phyloP scores from a whole-genome alignment of 2,113 vertebrate species.

The Mastomys coucha region DNA sequence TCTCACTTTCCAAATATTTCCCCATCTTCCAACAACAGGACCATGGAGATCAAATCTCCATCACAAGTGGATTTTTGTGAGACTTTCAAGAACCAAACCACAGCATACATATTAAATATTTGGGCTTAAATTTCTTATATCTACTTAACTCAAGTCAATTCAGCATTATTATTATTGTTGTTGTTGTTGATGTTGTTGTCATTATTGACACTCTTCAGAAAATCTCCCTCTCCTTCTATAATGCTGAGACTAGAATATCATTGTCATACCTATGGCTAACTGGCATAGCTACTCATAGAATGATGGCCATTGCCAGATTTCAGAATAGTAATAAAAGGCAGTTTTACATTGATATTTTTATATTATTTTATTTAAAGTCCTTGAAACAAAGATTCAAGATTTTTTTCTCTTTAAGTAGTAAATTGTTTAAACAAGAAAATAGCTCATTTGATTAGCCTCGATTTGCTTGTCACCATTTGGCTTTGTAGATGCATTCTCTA shows the following conservation, averaged over 20 bases:
- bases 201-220: not conserved
- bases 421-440: not conserved
- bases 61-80: not conserved
- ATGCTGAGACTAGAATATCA: not conserved
- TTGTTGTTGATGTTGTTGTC: too few species aligned
- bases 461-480: slow-evolving; percentile 13
- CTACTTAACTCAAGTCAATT: not conserved
- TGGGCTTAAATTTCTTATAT: not conserved
- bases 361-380: not conserved
- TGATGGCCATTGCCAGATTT: not conserved
- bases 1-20: not conserved
- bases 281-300: not conserved
- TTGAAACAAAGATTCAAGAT: not conserved
- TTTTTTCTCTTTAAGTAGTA: not conserved
- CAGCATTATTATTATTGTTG: not conserved
- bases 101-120: not conserved
- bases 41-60: not conserved
- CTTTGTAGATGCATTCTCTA: not conserved
- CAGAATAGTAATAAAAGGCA: not conserved
- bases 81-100: not conserved
- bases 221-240: not conserved
- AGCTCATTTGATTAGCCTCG: not conserved
- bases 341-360: not conserved
- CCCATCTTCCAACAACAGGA: fast-evolving
- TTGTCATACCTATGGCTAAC: not conserved